Percentiles rank a stretch among this genome's conserved stretches.
phyloP scores from a whole-genome alignment of 2,113 vertebrate species.

The Tonatia bakeri region DNA sequence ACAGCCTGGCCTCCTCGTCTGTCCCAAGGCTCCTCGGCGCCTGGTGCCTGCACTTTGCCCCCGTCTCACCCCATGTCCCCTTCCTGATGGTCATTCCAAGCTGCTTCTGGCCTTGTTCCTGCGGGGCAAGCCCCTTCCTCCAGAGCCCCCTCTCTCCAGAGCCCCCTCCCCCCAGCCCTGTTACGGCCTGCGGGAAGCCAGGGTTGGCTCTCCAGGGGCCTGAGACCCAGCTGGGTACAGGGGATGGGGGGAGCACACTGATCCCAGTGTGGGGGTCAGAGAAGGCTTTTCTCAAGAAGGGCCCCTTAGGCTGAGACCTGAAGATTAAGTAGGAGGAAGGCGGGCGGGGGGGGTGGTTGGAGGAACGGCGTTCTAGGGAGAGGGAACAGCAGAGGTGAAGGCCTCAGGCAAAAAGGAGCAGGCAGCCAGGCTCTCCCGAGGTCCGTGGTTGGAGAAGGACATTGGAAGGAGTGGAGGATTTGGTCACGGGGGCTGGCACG shows the following conservation, averaged over 20 bases:
- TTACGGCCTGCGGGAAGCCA: not conserved
- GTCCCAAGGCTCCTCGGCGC: not conserved
- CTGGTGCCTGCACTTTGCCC: not conserved
- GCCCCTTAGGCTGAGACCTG: not conserved
- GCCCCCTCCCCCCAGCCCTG: fast-evolving
- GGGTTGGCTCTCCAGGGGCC: not conserved
- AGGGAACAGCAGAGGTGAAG: not conserved
- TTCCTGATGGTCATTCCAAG: fast-evolving
- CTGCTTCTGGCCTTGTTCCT: not conserved
- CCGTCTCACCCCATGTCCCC: not conserved
- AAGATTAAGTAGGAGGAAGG: not conserved
- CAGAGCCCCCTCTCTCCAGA: no score
- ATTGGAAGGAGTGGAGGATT: not conserved
- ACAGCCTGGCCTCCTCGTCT: not conserved
- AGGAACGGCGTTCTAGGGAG: not conserved
- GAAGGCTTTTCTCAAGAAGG: not conserved
- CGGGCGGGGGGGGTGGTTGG: not conserved
- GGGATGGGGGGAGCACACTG: not conserved
- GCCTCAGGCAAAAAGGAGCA: not conserved
- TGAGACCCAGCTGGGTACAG: not conserved
- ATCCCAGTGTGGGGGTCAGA: not conserved
- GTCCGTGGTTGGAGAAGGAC: fast-evolving
- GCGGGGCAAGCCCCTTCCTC: not conserved
- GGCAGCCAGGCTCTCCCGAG: not conserved
- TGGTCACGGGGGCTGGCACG: not conserved